Conservation (phyloP, 2,113 vertebrate species). For the Strigops habroptila region DNA sequence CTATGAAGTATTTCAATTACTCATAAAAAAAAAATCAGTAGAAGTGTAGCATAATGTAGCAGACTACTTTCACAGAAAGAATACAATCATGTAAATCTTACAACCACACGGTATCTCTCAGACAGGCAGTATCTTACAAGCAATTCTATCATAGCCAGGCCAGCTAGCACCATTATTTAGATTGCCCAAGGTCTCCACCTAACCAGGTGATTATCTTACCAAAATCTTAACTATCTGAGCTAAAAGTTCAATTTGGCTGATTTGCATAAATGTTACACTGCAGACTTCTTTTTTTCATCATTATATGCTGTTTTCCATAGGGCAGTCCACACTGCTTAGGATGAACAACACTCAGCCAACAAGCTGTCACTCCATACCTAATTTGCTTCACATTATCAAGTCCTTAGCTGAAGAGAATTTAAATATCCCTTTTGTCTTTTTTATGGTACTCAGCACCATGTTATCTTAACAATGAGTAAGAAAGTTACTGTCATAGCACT, state of each 20-base stretch:
- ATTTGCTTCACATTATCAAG: background rate
- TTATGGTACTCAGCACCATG: background rate
- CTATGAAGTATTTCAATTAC: background rate
- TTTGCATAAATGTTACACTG: background rate
- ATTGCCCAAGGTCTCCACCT: background rate
- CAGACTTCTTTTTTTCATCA: background rate
- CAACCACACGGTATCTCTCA: background rate
- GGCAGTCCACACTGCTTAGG: background rate
- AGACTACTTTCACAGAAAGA: background rate
- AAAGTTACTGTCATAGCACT: background rate
- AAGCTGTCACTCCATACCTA: background rate
- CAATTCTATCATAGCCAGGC: background rate
- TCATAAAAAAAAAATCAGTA: background rate
- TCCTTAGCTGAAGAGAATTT: background rate
- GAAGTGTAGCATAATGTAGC: background rate
- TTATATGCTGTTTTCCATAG: background rate
- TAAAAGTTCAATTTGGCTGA: background rate
- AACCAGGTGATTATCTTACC: background rate
- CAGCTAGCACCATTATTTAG: background rate
- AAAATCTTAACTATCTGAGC: background rate
- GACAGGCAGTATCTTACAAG: background rate
- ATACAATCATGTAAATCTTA: background rate
- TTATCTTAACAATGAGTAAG: background rate
- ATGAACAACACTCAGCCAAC: background rate
- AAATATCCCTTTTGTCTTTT: background rate